Percentiles rank a stretch among this genome's conserved stretches.
Evolutionary conservation across 2,113 vertebrate genomes (phyloP).

Genomic region (Thunnus thynnus): DNA sequence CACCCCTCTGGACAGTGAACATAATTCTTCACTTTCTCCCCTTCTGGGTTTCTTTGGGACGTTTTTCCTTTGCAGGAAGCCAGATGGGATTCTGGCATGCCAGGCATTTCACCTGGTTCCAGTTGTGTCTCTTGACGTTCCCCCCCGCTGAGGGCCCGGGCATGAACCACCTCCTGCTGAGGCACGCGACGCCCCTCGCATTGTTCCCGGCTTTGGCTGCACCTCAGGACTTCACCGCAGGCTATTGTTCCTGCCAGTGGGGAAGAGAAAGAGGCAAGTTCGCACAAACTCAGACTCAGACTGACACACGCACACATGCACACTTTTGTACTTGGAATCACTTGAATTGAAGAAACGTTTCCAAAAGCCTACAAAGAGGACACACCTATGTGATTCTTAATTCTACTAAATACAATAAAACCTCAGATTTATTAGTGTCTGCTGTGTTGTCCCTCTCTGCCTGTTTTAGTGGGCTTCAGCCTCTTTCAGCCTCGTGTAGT

Average conservation of each 20-base stretch:
- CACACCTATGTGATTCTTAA: neutral
- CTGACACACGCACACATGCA: constrained; percentile 11
- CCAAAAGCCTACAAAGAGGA: neutral
- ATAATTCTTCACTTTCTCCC: constrained; percentile 50
- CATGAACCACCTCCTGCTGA: constrained; percentile 55
- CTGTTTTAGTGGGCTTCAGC: constrained; percentile 26
- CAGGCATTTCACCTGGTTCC: constrained; percentile 70
- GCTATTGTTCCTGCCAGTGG: constrained; percentile 61
- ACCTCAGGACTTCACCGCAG: constrained; percentile 55
- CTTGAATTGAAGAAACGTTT: constrained; percentile 4
- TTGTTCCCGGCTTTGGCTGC: constrained; percentile 62
- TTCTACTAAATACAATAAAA: constrained; percentile 16
- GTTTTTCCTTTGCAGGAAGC: constrained; percentile 52
- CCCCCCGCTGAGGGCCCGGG: constrained; percentile 13
- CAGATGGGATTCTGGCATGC: constrained; percentile 53
- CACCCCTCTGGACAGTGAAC: constrained; percentile 20
- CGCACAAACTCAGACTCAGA: constrained; percentile 39
- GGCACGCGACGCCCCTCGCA: constrained; percentile 53
- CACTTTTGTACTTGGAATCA: constrained; percentile 1
- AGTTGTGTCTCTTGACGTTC: constrained; percentile 22
- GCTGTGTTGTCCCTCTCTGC: neutral
- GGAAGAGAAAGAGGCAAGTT: constrained; percentile 57
- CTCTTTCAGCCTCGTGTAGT: neutral
- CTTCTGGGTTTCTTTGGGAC: constrained; percentile 9
- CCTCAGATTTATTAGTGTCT: neutral